A percentile compares a stretch with the other conserved stretches of the same genome.
Evolutionary conservation across 92 coral and sea anemone species (phyloP).

Genomic region (Pocillopora meandrina): DNA sequence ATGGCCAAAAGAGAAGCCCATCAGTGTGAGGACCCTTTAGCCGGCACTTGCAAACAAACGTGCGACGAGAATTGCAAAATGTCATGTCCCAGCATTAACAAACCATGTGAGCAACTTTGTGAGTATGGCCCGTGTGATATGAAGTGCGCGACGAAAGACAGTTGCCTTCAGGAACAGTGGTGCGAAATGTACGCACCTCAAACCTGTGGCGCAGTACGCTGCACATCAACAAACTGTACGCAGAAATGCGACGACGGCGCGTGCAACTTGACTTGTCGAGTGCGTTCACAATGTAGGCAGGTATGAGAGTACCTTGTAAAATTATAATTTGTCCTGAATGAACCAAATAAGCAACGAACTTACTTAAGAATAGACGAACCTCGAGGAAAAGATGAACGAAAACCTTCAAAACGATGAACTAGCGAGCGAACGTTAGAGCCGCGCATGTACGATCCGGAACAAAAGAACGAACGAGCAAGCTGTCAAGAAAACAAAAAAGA

Average conservation of each 20-base stretch:
- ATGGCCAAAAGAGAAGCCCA: conserved; percentile 6
- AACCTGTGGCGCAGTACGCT: conserved; percentile 44
- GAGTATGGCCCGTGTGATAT: conserved; percentile 21
- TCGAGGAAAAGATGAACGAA: no score
- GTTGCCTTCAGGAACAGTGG: conserved; percentile 13
- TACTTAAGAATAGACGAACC: no score
- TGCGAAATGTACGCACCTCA: neutral
- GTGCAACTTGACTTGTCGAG: conserved; percentile 71
- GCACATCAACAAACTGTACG: conserved; percentile 69
- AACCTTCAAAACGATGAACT: no score
- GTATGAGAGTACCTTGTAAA: conserved; percentile 15
- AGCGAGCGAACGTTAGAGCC: no score
- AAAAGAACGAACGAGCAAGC: no score
- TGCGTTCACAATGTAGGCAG: conserved; percentile 68
- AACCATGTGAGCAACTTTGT: conserved; percentile 37
- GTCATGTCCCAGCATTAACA: conserved; percentile 10
- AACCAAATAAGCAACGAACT: no score
- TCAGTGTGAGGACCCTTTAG: neutral
- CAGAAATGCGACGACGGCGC: conserved; percentile 61
- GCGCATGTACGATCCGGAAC: no score
- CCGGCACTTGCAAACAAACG: conserved; percentile 6
- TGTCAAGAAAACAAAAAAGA: no score
- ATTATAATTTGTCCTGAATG: no score
- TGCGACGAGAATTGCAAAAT: conserved; percentile 32
- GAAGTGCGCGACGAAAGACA: conserved; percentile 26